Conservation (phyloP, 2,113 vertebrate genomes). For the Polyodon spathula region DNA sequence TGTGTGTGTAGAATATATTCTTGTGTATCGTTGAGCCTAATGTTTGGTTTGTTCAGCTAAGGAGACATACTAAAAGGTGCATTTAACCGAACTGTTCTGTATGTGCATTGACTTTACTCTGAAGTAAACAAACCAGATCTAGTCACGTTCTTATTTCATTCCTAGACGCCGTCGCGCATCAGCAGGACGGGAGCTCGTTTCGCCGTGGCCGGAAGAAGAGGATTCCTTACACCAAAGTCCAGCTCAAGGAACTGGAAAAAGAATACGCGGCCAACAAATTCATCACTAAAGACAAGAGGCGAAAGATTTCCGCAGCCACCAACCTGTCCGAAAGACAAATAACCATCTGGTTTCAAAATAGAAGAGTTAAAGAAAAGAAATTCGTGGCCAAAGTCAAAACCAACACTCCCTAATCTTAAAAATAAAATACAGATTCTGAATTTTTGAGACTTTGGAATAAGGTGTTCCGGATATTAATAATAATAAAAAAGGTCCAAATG, state of each 20-base stretch:
- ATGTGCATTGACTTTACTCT: no score
- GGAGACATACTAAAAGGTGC: no score
- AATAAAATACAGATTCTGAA: no score
- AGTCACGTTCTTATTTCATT: conserved; percentile 12
- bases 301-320: conserved; percentile 80
- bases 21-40: no score
- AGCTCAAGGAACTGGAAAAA: conserved; percentile 86
- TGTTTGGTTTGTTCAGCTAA: no score
- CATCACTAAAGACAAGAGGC: conserved; percentile 92
- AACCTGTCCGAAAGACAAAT: conserved; percentile 86
- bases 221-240: conserved; percentile 85
- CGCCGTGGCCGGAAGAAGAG: conserved; percentile 86
- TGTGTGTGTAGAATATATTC: no score
- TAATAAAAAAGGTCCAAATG: background rate
- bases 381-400: conserved; percentile 81
- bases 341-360: conserved; percentile 95
- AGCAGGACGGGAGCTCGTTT: conserved; percentile 77
- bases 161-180: conserved; percentile 72
- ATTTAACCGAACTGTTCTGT: no score
- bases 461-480: background rate
- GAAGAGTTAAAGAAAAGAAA: conserved; percentile 91
- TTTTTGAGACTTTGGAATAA: background rate
- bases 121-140: no score
- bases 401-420: conserved; percentile 47
- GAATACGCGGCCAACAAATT: conserved; percentile 86